Conservation (phyloP, 1,140 invertebrate genomes). For the Calephelis nemesis region DNA sequence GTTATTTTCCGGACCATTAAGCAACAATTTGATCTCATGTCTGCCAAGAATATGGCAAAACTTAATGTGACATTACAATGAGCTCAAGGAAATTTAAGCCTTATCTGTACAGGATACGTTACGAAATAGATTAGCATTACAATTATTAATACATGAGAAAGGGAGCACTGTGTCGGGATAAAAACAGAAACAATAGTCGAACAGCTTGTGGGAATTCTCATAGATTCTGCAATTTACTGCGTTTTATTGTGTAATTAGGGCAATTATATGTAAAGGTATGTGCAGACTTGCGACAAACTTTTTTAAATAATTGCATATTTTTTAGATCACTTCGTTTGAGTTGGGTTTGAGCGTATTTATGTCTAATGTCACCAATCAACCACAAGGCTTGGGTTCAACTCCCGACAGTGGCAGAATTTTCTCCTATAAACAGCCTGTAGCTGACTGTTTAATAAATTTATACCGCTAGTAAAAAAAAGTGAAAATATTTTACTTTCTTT, state of each 20-base stretch:
- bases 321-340: not conserved
- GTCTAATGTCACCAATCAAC: not conserved
- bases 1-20: no score
- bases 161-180: not conserved
- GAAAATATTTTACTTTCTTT: no score
- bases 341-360: not conserved
- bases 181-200: slow-evolving; percentile 6
- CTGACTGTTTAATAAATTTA: no score
- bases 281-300: not conserved
- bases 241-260: slow-evolving; percentile 3
- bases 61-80: not conserved
- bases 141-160: slow-evolving; percentile 9
- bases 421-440: no score
- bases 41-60: no score
- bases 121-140: not conserved
- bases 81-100: not conserved
- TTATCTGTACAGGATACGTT: not conserved
- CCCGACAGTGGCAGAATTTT: no score
- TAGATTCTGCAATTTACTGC: not conserved
- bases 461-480: no score
- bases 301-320: not conserved
- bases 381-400: no score
- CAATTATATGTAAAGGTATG: slow-evolving; percentile 10
- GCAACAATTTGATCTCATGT: no score
- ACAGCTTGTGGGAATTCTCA: slow-evolving; percentile 11